These are phyloP conservation scores for Xanthorhoe designata DNA, from an alignment of 2,888 invertebrate species.

Conservation along the genomic window DNA sequence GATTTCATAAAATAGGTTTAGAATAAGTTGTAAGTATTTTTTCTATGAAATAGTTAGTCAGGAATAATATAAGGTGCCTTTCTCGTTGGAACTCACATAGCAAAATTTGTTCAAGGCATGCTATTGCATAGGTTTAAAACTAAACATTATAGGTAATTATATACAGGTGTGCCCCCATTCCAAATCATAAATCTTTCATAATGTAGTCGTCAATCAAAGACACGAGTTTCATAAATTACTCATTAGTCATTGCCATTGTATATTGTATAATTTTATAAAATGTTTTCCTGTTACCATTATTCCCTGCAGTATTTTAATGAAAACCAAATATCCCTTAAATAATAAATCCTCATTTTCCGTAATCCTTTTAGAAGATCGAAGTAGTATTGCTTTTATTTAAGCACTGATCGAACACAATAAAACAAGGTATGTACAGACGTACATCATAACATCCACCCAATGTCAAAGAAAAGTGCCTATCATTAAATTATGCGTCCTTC, in stretches of 20 bases:
- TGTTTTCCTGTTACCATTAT: constrained; percentile 8
- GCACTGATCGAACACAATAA: neutral
- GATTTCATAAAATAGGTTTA: too few relatives aligned
- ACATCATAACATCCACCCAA: neutral
- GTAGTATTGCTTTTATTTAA: neutral
- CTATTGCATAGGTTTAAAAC: too few relatives aligned
- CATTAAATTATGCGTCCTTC: neutral
- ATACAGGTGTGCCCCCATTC: neutral
- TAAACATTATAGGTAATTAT: too few relatives aligned
- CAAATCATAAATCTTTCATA: constrained; percentile 1
- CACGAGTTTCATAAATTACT: neutral
- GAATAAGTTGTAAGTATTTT: too few relatives aligned
- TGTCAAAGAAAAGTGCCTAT: neutral
- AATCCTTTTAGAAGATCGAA: neutral
- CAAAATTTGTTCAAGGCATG: too few relatives aligned
- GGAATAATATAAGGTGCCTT: too few relatives aligned
- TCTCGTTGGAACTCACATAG: too few relatives aligned
- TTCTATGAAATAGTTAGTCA: too few relatives aligned
- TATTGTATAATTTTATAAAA: neutral
- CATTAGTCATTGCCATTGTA: neutral
- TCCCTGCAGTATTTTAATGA: too few relatives aligned
- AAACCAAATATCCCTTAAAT: too few relatives aligned
- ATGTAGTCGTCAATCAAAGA: neutral
- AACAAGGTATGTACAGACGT: neutral
- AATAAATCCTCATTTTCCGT: too few relatives aligned